These are phyloP conservation scores for Pseudorhiza aurosa DNA, from an alignment of 30 jellyfish, hydroid and myxozoan species.

Conservation along the genomic window DNA sequence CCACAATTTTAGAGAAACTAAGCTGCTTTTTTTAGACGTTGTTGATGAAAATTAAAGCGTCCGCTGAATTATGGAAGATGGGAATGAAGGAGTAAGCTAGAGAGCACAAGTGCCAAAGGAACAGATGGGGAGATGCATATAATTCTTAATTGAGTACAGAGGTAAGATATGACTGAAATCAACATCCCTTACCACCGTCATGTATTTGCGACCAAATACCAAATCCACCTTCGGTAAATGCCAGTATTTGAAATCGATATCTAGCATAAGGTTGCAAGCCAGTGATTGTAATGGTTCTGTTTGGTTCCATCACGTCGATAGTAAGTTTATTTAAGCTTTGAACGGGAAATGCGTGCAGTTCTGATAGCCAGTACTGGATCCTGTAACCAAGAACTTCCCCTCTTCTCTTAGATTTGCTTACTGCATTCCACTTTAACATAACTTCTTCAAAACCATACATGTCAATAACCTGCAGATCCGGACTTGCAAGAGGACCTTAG, in stretches of 20 bases:
- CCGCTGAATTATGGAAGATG: no score
- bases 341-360: conserved; percentile 5
- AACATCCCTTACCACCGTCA: conserved; percentile 15
- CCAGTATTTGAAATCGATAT: conserved; percentile 19
- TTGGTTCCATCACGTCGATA: conserved; percentile 19
- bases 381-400: conserved; percentile 58
- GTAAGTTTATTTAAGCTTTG: no score
- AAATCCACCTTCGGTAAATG: conserved; percentile 53
- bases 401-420: conserved; percentile 27
- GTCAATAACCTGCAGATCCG: conserved; percentile 27
- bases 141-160: not conserved
- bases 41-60: no score
- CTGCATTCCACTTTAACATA: conserved; percentile 21
- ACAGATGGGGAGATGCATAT: not conserved
- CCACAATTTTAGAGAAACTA: no score
- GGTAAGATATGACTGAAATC: not conserved
- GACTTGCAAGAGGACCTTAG: conserved; percentile 32
- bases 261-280: conserved; percentile 16
- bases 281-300: conserved; percentile 1
- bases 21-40: no score
- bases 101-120: not conserved
- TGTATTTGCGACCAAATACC: conserved; percentile 21
- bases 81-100: not conserved
- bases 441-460: conserved; percentile 7
- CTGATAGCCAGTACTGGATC: conserved; percentile 25